phyloP scores from a whole-genome alignment of 2,113 vertebrate genomes.

The Psammodynastes pulverulentus region DNA sequence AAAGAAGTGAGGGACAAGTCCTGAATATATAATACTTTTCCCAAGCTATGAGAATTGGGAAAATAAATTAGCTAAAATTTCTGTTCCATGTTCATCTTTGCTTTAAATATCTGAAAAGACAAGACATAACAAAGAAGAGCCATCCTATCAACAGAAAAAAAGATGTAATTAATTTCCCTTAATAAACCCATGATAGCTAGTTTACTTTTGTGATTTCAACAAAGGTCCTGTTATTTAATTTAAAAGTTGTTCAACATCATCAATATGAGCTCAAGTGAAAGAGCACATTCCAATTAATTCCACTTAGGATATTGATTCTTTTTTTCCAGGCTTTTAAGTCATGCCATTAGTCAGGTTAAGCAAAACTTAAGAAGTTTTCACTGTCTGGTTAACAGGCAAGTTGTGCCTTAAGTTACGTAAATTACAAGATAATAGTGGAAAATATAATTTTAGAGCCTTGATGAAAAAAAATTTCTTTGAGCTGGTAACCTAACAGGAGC shows the following conservation, averaged over 20 bases:
- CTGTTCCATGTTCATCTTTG: background rate
- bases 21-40: background rate
- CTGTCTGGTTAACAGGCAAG: slow-evolving; percentile 40
- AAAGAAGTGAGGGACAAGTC: background rate
- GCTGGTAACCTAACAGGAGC: background rate
- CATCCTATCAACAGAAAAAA: background rate
- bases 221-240: slow-evolving; percentile 31
- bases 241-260: slow-evolving; percentile 21
- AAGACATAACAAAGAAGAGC: background rate
- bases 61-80: background rate
- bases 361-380: slow-evolving; percentile 43
- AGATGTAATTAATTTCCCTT: slow-evolving; percentile 5
- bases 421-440: slow-evolving; percentile 37
- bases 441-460: background rate
- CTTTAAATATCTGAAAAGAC: slow-evolving; percentile 2
- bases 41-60: background rate
- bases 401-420: slow-evolving; percentile 28
- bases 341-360: slow-evolving; percentile 51
- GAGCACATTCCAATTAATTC: slow-evolving; percentile 49
- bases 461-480: background rate
- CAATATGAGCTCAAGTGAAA: slow-evolving; percentile 44
- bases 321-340: slow-evolving; percentile 36
- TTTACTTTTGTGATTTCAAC: slow-evolving; percentile 21
- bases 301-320: slow-evolving; percentile 37
- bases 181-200: slow-evolving; percentile 8